Evolutionary conservation across 2,797 vertebrate genomes (phyloP).

Genomic region (Sebastes nivosus): DNA sequence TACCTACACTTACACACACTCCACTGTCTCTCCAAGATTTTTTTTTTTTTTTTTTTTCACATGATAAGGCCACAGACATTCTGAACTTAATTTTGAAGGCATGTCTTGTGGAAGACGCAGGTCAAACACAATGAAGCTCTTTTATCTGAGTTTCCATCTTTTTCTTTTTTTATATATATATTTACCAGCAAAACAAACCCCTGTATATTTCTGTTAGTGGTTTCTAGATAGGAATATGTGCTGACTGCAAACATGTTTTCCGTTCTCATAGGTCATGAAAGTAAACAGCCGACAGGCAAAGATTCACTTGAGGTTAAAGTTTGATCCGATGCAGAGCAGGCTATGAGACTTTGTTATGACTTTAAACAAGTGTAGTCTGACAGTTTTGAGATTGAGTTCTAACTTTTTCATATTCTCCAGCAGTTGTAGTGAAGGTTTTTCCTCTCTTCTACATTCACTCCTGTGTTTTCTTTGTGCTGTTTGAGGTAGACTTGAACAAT

Average conservation of each 20-base stretch:
- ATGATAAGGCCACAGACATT: slow-evolving; percentile 71
- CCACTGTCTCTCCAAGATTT: slow-evolving; percentile 26
- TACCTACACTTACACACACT: slow-evolving; percentile 39
- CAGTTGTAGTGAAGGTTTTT: not conserved
- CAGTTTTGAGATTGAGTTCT: not conserved
- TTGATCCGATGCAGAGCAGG: slow-evolving; percentile 18
- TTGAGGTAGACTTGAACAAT: not conserved
- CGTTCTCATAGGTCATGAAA: not conserved
- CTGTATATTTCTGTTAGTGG: not conserved
- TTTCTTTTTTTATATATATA: not conserved
- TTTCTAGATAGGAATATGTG: slow-evolving; percentile 8
- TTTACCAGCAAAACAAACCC: not conserved
- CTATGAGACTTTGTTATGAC: too few species aligned
- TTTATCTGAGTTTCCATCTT: slow-evolving; percentile 61
- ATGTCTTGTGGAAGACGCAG: slow-evolving; percentile 63
- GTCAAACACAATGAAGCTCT: slow-evolving; percentile 72
- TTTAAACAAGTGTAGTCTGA: too few species aligned
- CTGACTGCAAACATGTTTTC: not conserved
- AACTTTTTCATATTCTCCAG: not conserved
- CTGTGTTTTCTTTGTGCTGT: not conserved
- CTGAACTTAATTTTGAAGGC: slow-evolving; percentile 75
- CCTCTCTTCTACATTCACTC: not conserved
- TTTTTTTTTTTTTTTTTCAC: slow-evolving; percentile 44
- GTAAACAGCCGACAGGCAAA: slow-evolving; percentile 6
- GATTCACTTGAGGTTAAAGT: slow-evolving; percentile 8